Base-by-base conservation (phyloP, 1,140 invertebrate genomes). In the Zaprionus camerounensis region DNA sequence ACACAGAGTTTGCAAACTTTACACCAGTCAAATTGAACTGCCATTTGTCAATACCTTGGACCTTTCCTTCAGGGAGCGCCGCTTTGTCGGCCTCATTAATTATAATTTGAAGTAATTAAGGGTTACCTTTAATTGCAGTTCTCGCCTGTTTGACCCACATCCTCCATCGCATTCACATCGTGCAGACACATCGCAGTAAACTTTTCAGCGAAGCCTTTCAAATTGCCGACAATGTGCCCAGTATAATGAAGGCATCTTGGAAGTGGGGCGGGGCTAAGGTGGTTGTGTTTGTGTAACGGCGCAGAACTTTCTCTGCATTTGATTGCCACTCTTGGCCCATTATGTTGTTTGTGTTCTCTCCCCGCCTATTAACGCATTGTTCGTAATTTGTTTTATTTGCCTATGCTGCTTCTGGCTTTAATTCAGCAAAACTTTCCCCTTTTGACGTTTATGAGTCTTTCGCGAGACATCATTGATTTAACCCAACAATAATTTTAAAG, bases 61-160 rank as follows among this genome's bases (percentile, higher is more conserved):
- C 38, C 55, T 15, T 46, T 36, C 9, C 12, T 12, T 4, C 38
- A 15, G 20, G 20, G 5, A 44, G 15, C n/a, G 36, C 13, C 12
- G 11, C 49, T 59, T 70, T 55, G 46, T 61, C 61, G 55, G 49
- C 59, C 53, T 68, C 78, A 64, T 77, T 72, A 80, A 77, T 77
- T 77, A 80, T 73, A 80, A 80, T 80, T 80, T 73, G 20, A 69
- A 68, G 53, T 75, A 72, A 80, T 77, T 73, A 73, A 53, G 64
- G 57, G 36, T 59, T 55, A 46, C 69, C 69, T 65, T 71, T 77
- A 73, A 80, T 77, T 72, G 41, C 64, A 38, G 67, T 77, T 80
- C 67, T 61, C 73, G 53, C 38, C 41, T 63, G 63, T 77, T 80
- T 80, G 77, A 72, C 77, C 77, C 74, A 80, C 58, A 77, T 79